Evolutionary conservation across 2,113 vertebrate genomes (phyloP), one percentile per base, ranked within the genome.

Genomic region (Protobothrops mucrosquamatus): DNA sequence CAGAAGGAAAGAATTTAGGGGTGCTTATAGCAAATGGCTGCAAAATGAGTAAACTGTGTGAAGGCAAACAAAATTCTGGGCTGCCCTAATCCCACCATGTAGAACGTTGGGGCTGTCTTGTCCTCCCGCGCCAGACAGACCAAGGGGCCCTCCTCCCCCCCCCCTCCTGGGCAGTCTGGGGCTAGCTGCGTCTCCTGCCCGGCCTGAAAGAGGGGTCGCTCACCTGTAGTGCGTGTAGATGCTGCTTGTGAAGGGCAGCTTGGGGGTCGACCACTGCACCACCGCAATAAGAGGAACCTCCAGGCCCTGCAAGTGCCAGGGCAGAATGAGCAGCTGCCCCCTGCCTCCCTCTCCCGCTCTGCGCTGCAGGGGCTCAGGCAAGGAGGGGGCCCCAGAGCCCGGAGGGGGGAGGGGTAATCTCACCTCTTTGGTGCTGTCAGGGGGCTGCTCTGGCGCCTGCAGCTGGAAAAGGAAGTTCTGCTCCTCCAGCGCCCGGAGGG

Each of bases 191-290:
- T 74, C 15, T 74, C n/a, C n/a, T 20, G 34, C 20, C 69, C 1
- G 0, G 57, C 12, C 39, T 2, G 56, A 29, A 3, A 15, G 29
- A 46, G 61, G 24, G 51, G 8, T 23, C 1, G 89, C 97, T 96
- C 89, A 98, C 98, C 98, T 98, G 97, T 99, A 99, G 93, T 99
- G 99, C 1, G 99, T 99, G 94, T 98, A 99, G 96, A 99, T 99
- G 90, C 98, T 98, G 97, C 98, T 98, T 94, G 98, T 99, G 96
- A 99, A 98, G 9, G 98, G 99, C 96, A 99, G 98, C 94, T 99
- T 99, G 0, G 98, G 97, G 3, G 99, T 99, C 0, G 99, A 99
- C 99, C 99, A 99, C 96, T 98, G 98, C 43, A 99, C 95, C 89
- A 99, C 98, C 1, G 98, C 99, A 8, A 99, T 98, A 95, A 99